phyloP scores from a whole-genome alignment of 2,888 invertebrate genomes.

The Megamerina dolium region DNA sequence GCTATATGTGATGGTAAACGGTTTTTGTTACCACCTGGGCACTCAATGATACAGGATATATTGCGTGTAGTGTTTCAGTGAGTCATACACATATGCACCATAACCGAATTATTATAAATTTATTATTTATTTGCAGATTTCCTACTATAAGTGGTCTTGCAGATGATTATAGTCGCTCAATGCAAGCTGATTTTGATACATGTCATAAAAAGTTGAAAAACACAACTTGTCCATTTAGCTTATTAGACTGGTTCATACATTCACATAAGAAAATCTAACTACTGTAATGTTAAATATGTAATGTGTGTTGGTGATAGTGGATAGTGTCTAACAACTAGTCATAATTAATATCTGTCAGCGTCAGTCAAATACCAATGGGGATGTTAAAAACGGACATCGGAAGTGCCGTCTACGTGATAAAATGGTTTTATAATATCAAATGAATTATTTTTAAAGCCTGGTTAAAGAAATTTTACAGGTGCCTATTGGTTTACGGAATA shows the following conservation, averaged over 20 bases:
- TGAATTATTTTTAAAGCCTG: too few relatives aligned
- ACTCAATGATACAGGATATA: constrained; percentile 63
- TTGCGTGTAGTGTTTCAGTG: constrained; percentile 61
- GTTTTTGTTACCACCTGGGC: constrained; percentile 57
- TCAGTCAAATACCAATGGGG: too few relatives aligned
- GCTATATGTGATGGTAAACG: constrained; percentile 63
- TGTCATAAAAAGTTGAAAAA: constrained; percentile 29
- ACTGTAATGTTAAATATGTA: too few relatives aligned
- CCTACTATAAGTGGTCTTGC: constrained; percentile 35
- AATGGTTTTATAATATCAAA: too few relatives aligned
- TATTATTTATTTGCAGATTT: constrained; percentile 25
- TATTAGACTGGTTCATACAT: constrained; percentile 34
- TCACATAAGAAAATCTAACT: constrained; percentile 5
- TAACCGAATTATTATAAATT: not conserved
- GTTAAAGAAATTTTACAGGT: too few relatives aligned
- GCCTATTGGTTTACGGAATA: too few relatives aligned
- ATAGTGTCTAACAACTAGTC: too few relatives aligned
- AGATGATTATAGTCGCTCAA: constrained; percentile 40
- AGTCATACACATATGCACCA: constrained; percentile 21
- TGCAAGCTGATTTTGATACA: constrained; percentile 28
- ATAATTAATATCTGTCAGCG: too few relatives aligned
- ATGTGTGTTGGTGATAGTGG: too few relatives aligned
- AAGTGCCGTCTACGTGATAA: too few relatives aligned
- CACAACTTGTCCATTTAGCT: constrained; percentile 32
- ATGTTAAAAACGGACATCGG: too few relatives aligned